Evolutionary conservation across 2,113 vertebrate genomes (phyloP), one percentile per base, ranked within the genome.

Genomic region (Coregonus clupeaformis): DNA sequence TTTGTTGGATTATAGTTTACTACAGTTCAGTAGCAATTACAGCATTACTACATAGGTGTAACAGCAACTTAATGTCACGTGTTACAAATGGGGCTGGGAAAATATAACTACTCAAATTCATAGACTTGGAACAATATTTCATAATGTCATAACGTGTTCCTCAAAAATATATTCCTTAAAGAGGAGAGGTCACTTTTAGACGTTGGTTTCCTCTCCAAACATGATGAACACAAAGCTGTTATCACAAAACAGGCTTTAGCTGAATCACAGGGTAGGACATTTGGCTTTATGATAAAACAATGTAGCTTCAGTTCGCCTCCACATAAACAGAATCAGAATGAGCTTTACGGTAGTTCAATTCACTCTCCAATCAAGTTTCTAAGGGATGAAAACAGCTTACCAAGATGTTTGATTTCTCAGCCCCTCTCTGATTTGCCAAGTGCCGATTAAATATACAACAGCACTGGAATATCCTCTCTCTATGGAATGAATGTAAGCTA

Each of bases 191-290:
- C 57, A 3, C 18, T 60, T 22, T 24, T 5, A n/a, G 12, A 60
- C n/a, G n/a, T 24, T 60, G 49, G 49, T 0, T 52, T 52, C 49
- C n/a, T 60, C 57, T 24, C 2, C n/a, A 60, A 60, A 20, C 57
- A 60, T 60, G 5, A 60, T 22, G 18, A 18, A 18, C 47, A 52
- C 47, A 52, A 52, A 60, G 18, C 57, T 22, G 57, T 60, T 60
- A 3, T 60, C 57, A 60, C n/a, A 60, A 60, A 60, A 22, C n/a
- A 60, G n/a, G 57, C 6, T 60, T 60, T 60, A 60, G 57, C 57
- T n/a, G 57, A 60, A 60, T 60, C n/a, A 60, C 57, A 60, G 57
- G 57, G 57, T 60, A 60, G 16, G 57, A 22, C 57, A 60, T 60
- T n/a, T 60, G 18, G 57, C 9, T 2, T n/a, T 9, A 22, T 60